Base-by-base conservation (phyloP, 2,888 invertebrate species). In the Nasonovia ribisnigri region DNA sequence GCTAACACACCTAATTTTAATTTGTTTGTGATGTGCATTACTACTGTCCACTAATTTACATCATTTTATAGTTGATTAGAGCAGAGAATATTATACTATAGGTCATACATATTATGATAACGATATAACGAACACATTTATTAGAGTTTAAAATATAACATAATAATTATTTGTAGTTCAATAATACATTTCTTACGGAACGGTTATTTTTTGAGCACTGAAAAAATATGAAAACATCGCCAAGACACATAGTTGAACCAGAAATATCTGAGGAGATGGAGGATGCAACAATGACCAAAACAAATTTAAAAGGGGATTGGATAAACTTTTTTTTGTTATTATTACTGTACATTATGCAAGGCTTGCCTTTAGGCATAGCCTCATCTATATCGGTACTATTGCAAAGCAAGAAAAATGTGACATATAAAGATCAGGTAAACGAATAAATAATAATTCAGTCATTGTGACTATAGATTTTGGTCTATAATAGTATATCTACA, bases 321-420 rank as follows among this genome's bases (percentile, higher is more conserved):
- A 95, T 96, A 92, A 99, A 98, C 95, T 98, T 99, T 95, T 97
- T 97, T 26, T 97, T 99, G 94, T 96, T 99, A 88, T 97, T 99
- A 95, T 98, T 99, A 96, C 96, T 99, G 11, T 99, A 99, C 95
- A 97, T 99, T 84, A 96, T 99, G 48, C 98, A 99, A 97, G 99
- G 99, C 10, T 98, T 98, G 95, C 99, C 99, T 0, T 96, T 99
- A 10, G 99, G 99, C 1, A 96, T 99, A 51, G 98, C 98, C 84
- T 97, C 98, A 36, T 98, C 99, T 48, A 97, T 99, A 95, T 99
- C 99, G 0, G 98, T 99, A 98, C 96, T 99, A 92, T 96, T 99
- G 92, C 98, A 99, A 95, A 98, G 98, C 96, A 77, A 94, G 42
- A 97, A 98, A 93, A 98, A 98, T 94, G 98, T 99, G 92, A 98